Evolutionary conservation across 2,888 invertebrate genomes (phyloP).

Genomic region (Alloscopus bannaensis): DNA sequence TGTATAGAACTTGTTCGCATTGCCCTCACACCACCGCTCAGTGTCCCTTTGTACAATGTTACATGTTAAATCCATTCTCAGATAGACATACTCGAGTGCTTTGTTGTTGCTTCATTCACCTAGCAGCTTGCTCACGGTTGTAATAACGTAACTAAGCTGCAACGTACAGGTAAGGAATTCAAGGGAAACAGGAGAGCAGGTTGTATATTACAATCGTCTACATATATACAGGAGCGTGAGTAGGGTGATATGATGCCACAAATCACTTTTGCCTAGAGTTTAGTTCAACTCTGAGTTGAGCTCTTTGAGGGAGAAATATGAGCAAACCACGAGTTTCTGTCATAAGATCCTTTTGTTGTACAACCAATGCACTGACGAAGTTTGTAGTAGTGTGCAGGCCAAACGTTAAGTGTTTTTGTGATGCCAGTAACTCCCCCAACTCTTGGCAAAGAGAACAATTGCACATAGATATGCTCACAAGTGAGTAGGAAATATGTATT

Average conservation of each 20-base stretch:
- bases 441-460: too few relatives aligned
- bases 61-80: neutral
- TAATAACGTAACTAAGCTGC: neutral
- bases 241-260: too few relatives aligned
- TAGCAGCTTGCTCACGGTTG: slow-evolving; percentile 12
- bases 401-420: too few relatives aligned
- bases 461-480: too few relatives aligned
- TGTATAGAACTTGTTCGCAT: neutral
- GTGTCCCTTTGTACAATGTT: neutral
- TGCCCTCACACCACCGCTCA: neutral
- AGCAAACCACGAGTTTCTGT: too few relatives aligned
- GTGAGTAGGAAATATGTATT: too few relatives aligned
- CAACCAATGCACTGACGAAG: too few relatives aligned
- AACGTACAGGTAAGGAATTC: slow-evolving; percentile 6
- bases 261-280: neutral
- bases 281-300: neutral
- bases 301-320: too few relatives aligned
- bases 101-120: slow-evolving; percentile 39
- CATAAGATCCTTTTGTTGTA: too few relatives aligned
- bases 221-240: too few relatives aligned
- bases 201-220: neutral
- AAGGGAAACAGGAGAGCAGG: neutral
- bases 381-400: too few relatives aligned
- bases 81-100: slow-evolving; percentile 35
- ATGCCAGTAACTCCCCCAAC: too few relatives aligned